Conservation (phyloP, 2,888 invertebrate genomes). For the Argynnis bischoffii region DNA sequence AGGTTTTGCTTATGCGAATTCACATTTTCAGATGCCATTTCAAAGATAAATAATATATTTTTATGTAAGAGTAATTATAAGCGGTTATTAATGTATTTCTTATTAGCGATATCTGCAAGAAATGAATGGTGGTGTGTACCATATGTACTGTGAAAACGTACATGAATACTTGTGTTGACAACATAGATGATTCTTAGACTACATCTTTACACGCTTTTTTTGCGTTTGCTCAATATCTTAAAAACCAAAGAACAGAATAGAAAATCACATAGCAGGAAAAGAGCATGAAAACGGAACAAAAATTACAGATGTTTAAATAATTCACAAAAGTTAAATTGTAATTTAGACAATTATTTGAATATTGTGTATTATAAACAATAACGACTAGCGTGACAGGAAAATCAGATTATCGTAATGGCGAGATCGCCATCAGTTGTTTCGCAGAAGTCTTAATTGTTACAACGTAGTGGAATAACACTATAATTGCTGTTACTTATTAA, state of each 20-base stretch:
- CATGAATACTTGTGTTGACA: too few relatives aligned
- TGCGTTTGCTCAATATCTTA: too few relatives aligned
- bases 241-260: too few relatives aligned
- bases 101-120: too few relatives aligned
- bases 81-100: too few relatives aligned
- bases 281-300: too few relatives aligned
- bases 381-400: conserved; percentile 67
- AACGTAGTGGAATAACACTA: conserved; percentile 37
- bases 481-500: conserved; percentile 14
- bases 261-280: too few relatives aligned
- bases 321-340: not conserved
- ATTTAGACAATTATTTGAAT: not conserved
- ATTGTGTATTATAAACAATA: not conserved
- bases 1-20: conserved; percentile 22
- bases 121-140: too few relatives aligned
- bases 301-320: too few relatives aligned
- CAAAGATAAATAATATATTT: conserved; percentile 13
- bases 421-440: conserved; percentile 59
- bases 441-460: conserved; percentile 58
- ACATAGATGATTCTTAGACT: too few relatives aligned
- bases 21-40: conserved; percentile 31
- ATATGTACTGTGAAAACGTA: too few relatives aligned
- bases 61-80: not conserved
- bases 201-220: too few relatives aligned
- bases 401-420: conserved; percentile 46